These are phyloP conservation scores for Scomberomorus guttatus DNA, from an alignment of 2,797 vertebrate species.

Conservation along the genomic window DNA sequence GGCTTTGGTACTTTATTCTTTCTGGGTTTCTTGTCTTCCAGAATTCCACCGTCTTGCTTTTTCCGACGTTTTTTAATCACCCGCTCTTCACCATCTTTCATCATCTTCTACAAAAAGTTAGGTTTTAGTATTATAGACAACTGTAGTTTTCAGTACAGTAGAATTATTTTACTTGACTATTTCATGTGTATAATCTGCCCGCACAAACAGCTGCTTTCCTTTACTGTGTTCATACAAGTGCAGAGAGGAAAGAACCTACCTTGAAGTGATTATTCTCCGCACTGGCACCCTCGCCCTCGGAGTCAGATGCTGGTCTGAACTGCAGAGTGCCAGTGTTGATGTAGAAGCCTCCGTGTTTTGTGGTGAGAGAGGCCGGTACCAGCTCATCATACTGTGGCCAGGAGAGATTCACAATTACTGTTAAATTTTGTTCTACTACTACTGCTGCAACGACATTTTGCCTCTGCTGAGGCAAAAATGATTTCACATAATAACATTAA, in stretches of 20 bases:
- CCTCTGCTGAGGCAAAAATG: not conserved
- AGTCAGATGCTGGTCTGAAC: constrained; percentile 95
- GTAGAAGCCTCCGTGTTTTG: constrained; percentile 98
- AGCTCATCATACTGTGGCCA: constrained; percentile 94
- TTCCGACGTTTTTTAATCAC: constrained; percentile 93
- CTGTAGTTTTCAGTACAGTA: no score
- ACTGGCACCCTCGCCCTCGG: constrained; percentile 91
- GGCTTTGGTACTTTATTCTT: constrained; percentile 93
- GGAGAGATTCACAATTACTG: not conserved
- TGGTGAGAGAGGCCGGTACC: constrained; percentile 96
- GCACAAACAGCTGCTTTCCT: not conserved
- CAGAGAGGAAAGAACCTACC: constrained; percentile 69
- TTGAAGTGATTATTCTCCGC: constrained; percentile 90
- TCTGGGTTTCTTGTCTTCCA: constrained; percentile 93
- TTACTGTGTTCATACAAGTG: not conserved
- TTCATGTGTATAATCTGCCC: not conserved
- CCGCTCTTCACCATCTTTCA: constrained; percentile 93
- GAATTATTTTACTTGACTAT: not conserved
- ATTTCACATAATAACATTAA: not conserved
- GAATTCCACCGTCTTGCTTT: constrained; percentile 90
- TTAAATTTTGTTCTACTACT: not conserved
- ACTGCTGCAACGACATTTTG: not conserved
- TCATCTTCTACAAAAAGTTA: constrained; percentile 81
- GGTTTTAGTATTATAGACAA: not conserved
- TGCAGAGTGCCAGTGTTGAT: constrained; percentile 98